Percentiles rank a stretch among this genome's conserved stretches.
Evolutionary conservation across 2,797 vertebrate genomes (phyloP).

Genomic region (Hephaestus fuliginosus): DNA sequence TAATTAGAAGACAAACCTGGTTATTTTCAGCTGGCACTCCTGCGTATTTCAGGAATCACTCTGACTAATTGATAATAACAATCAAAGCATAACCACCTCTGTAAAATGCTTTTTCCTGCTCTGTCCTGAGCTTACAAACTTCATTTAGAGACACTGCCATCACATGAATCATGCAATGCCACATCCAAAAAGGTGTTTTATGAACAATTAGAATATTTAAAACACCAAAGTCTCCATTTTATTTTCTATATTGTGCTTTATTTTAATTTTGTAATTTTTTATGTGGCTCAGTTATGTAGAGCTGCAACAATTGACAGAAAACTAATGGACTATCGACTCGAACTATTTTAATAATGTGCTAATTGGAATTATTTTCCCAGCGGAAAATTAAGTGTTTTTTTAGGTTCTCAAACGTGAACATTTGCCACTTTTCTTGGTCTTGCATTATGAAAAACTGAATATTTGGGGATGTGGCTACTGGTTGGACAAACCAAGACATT

Average conservation of each 20-base stretch:
- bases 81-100: constrained; percentile 1
- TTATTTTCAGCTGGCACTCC: constrained; percentile 43
- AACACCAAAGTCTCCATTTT: not conserved
- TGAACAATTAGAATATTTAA: not conserved
- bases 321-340: no score
- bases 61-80: constrained; percentile 9
- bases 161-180: not conserved
- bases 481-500: no score
- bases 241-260: not conserved
- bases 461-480: no score
- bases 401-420: no score
- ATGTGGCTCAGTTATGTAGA: not conserved
- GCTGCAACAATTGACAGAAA: no score
- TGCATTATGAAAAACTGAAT: no score
- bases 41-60: constrained; percentile 1
- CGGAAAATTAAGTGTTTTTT: no score
- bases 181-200: not conserved
- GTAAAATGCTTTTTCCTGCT: not conserved
- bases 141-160: not conserved
- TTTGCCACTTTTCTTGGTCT: no score
- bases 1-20: constrained; percentile 42
- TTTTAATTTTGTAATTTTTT: not conserved
- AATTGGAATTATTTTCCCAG: no score
- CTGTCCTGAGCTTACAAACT: not conserved
- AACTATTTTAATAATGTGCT: no score